A percentile compares a stretch with the other conserved stretches of the same genome.
phyloP scores from a whole-genome alignment of 2,113 vertebrate species.

The rabbit (Oryctolagus cuniculus) region mOryCun1.1 NC_091445.1:1455501-1456000 shows the following conservation, averaged over 20 bases:
- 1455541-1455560: constrained; percentile 9
- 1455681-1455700: not conserved
- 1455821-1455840: not conserved
- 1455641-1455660: not conserved
- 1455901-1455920: not conserved
- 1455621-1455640: not conserved
- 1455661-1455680: not conserved
- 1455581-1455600: not conserved
- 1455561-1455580: constrained; percentile 7
- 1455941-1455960: not conserved
- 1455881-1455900: not conserved
- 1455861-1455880: not conserved
- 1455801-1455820: not conserved
- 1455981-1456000: not conserved
- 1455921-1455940: not conserved
- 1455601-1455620: constrained; percentile 14
- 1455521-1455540: not conserved
- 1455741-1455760: not conserved
- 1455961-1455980: not conserved
- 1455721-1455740: too few relatives aligned
- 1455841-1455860: not conserved
- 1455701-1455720: not conserved
- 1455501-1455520: not conserved
- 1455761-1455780: not conserved
- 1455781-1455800: not conserved